Evolutionary conservation across 2,888 invertebrate genomes (phyloP).

Genomic region (Cerastis rubricosa): DNA sequence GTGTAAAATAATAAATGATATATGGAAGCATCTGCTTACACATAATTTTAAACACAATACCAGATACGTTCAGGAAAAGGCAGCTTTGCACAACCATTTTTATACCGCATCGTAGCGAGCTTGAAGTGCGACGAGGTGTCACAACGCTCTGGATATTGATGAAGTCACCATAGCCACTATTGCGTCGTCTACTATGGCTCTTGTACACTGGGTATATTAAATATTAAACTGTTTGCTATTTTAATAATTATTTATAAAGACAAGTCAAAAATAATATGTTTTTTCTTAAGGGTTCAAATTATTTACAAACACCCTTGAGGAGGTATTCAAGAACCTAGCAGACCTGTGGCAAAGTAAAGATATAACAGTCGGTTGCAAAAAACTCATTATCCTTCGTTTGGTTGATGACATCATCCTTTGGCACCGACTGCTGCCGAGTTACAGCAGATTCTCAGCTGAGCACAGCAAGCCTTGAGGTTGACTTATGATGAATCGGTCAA

Average conservation of each 20-base stretch:
- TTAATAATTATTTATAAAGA: slow-evolving; percentile 1
- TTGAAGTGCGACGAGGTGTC: background rate
- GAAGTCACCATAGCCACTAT: no score
- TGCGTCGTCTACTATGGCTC: background rate
- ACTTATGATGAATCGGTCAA: no score
- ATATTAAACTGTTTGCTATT: slow-evolving; percentile 16
- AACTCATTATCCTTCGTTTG: no score
- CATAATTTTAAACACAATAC: background rate
- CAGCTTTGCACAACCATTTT: background rate
- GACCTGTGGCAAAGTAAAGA: no score
- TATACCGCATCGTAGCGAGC: background rate
- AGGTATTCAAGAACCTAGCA: no score
- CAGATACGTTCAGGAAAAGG: background rate
- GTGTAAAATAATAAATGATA: background rate
- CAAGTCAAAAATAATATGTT: background rate
- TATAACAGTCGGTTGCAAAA: no score
- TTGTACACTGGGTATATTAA: background rate
- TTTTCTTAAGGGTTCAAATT: no score
- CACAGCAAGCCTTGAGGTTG: no score
- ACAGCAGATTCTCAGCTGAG: no score
- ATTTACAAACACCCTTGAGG: no score
- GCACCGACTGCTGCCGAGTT: no score
- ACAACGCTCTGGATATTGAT: slow-evolving; percentile 3
- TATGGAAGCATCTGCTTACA: slow-evolving; percentile 12
- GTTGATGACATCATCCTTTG: no score